Evolutionary conservation across 1,140 invertebrate genomes (phyloP).

Genomic region (Asbolus verrucosus): DNA sequence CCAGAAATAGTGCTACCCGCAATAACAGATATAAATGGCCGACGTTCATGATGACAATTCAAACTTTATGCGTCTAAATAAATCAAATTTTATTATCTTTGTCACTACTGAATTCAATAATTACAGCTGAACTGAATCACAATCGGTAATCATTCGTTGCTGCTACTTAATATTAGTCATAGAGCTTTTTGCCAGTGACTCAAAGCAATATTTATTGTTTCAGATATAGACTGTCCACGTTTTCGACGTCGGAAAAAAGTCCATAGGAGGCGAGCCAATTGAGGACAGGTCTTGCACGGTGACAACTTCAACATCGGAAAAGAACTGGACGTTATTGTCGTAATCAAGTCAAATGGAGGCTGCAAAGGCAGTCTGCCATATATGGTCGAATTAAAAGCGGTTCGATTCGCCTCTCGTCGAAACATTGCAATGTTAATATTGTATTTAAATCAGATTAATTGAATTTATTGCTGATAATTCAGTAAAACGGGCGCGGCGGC

Average conservation of each 20-base stretch:
- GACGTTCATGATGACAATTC: conserved; percentile 9
- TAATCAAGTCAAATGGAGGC: conserved; percentile 34
- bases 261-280: conserved; percentile 1
- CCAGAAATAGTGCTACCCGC: conserved; percentile 7
- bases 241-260: conserved; percentile 4
- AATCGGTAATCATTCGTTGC: background rate
- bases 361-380: conserved; percentile 11
- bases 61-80: background rate
- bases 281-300: conserved; percentile 11
- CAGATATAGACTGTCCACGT: background rate
- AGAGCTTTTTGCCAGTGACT: background rate
- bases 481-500: conserved; percentile 1
- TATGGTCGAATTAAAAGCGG: conserved; percentile 11
- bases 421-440: conserved; percentile 14
- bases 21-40: conserved; percentile 22
- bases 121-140: background rate
- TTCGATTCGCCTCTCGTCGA: conserved; percentile 11
- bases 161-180: conserved; percentile 1
- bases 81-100: conserved; percentile 24
- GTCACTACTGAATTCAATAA: background rate
- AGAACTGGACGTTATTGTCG: conserved; percentile 30
- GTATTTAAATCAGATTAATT: conserved; percentile 27
- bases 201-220: conserved; percentile 20
- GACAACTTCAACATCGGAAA: conserved; percentile 23
- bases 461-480: conserved; percentile 27